A percentile compares a stretch with the other conserved stretches of the same genome.
phyloP scores from a whole-genome alignment of 2,888 invertebrate genomes.

The Phrixothrix hirtus region DNA sequence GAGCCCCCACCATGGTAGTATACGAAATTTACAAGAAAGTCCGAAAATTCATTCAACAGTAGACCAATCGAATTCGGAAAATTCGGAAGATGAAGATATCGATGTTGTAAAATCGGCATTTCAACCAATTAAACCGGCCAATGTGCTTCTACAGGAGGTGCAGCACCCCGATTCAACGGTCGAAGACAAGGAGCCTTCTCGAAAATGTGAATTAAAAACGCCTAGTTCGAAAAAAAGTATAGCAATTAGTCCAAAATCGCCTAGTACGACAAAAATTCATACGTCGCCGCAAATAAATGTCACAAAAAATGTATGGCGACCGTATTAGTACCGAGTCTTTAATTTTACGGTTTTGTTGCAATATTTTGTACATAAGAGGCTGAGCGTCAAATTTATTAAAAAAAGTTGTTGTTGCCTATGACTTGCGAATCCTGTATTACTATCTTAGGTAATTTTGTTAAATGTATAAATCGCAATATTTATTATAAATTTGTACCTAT shows the following conservation, averaged over 20 bases:
- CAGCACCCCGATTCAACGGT: conserved; percentile 66
- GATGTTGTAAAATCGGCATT: conserved; percentile 78
- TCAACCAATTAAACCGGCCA: conserved; percentile 67
- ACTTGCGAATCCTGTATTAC: too few relatives aligned
- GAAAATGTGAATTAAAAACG: conserved; percentile 63
- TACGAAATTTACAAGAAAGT: conserved; percentile 47
- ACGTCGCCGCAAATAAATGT: conserved; percentile 55
- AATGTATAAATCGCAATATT: too few relatives aligned
- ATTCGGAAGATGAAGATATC: conserved; percentile 71
- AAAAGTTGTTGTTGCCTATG: too few relatives aligned
- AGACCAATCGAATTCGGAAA: conserved; percentile 61
- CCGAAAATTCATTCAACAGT: conserved; percentile 66
- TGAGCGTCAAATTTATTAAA: neutral
- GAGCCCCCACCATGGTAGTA: conserved; percentile 57
- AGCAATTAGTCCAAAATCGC: conserved; percentile 58
- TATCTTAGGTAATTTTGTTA: too few relatives aligned
- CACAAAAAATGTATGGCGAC: conserved; percentile 74
- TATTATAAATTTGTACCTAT: conserved; percentile 8
- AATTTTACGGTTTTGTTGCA: conserved; percentile 11
- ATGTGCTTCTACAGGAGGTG: conserved; percentile 59
- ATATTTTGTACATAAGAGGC: conserved; percentile 6
- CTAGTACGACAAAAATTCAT: conserved; percentile 38
- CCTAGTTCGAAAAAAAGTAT: conserved; percentile 60
- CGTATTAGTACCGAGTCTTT: conserved; percentile 59
- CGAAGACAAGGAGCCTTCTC: conserved; percentile 56